Evolutionary conservation across 2,113 vertebrate genomes (phyloP), one percentile per base, ranked within the genome.

Genomic region (Burhinus oedicnemus): DNA sequence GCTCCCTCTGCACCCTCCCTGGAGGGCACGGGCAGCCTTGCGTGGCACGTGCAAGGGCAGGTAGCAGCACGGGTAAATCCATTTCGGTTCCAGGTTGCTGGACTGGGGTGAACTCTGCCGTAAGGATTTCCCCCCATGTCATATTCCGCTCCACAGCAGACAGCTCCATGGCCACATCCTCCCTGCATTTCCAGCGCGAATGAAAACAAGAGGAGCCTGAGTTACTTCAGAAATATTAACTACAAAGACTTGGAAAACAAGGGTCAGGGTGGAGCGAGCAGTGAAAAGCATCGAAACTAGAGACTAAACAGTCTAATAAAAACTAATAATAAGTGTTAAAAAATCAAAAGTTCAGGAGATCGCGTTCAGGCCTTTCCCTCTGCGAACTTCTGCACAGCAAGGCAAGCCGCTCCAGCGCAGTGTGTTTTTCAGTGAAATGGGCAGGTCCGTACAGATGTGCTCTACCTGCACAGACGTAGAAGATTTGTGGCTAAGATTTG

Each of bases 181-280:
- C n/a, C 62, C 64, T 7, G 49, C 42, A 1, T 18, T 36, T 36
- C 69, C 83, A 77, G 32, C 44, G 30, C 0, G 0, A 18, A 8
- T 3, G 29, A 69, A 25, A 65, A 15, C 36, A 16, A n/a, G n/a
- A 68, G 58, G 13, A 77, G 32, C 20, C 44, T 2, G 29, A 32
- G 40, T 38, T 36, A 8, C 60, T 51, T 23, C 40, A 26, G 40
- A 38, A 75, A 27, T 49, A 32, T 4, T 34, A 30, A 45, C 40
- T 40, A 20, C 40, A 38, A 32, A 22, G 74, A 7, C 15, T 10
- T 18, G 20, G 42, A 15, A 11, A 38, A 30, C 15, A 17, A 11
- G 23, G 17, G 12, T 21, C 12, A 27, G 34, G 80, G 20, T 26
- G 57, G 66, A 68, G 51, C 61, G 14, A 54, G 45, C 16, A 23